A percentile compares a stretch with the other conserved stretches of the same genome.
These are phyloP conservation scores for Diarsia rubi DNA, from an alignment of 2,888 invertebrate species.

Conservation along the genomic window DNA sequence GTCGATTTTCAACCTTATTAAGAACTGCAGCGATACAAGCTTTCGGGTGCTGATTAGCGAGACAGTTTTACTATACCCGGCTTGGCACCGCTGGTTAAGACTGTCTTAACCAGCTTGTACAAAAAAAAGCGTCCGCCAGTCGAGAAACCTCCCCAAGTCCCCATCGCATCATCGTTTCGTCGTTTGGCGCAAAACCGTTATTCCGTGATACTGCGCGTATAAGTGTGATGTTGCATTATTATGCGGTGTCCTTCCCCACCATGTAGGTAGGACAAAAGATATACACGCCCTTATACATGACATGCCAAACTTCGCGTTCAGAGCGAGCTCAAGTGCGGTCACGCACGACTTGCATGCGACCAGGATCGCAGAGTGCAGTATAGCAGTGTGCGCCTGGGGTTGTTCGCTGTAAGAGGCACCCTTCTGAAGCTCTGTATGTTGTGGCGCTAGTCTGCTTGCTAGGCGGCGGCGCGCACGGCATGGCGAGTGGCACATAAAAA, in stretches of 20 bases:
- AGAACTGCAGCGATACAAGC: not conserved
- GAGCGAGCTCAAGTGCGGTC: not conserved
- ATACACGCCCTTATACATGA: not conserved
- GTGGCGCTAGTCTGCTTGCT: not conserved
- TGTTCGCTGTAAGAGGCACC: not conserved
- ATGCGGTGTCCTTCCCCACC: not conserved
- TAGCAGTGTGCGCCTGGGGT: not conserved
- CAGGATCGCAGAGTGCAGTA: not conserved
- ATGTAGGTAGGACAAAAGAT: not conserved
- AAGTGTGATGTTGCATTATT: not conserved
- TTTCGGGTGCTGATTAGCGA: slow-evolving; percentile 2
- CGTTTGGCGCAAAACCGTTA: not conserved
- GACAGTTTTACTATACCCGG: not conserved
- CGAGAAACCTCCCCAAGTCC: not conserved
- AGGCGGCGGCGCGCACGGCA: not conserved
- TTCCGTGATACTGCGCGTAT: too few relatives aligned
- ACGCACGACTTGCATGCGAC: not conserved
- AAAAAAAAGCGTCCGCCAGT: not conserved
- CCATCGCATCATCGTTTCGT: not conserved
- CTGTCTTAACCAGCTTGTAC: not conserved
- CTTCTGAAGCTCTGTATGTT: not conserved
- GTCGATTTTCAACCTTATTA: not conserved
- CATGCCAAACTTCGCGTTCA: not conserved
- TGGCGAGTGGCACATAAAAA: slow-evolving; percentile 25
- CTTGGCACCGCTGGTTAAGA: not conserved